Evolutionary conservation across 2,797 vertebrate genomes (phyloP).

Genomic region (Lepilemur septentrionalis): DNA sequence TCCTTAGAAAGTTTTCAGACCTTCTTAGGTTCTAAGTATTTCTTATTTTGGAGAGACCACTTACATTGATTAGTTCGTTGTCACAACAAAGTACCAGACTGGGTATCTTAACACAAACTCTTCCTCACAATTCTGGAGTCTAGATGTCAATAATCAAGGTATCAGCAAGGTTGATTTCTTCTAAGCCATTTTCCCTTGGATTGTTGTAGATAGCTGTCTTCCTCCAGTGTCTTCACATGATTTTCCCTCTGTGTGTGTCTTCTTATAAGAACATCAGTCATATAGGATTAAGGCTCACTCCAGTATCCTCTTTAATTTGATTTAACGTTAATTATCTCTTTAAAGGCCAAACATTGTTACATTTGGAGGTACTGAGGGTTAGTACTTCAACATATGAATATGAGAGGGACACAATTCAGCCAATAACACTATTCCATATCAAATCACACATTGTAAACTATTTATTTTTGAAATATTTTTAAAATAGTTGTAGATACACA

Average conservation of each 20-base stretch:
- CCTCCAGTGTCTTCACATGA: neutral
- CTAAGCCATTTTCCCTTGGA: neutral
- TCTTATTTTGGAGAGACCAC: neutral
- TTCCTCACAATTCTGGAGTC: neutral
- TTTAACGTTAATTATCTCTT: neutral
- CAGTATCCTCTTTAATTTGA: neutral
- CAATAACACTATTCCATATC: neutral
- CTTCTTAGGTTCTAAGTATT: neutral
- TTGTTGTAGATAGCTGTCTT: neutral
- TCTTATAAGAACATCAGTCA: neutral
- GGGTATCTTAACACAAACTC: neutral
- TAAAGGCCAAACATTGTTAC: neutral
- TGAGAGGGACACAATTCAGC: neutral
- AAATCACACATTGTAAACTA: neutral
- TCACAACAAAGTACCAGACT: neutral
- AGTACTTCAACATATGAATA: neutral
- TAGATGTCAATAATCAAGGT: no score
- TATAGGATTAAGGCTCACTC: no score
- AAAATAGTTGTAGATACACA: neutral
- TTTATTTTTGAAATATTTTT: neutral
- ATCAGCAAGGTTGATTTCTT: neutral
- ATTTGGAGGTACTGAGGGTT: neutral
- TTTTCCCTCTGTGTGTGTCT: neutral
- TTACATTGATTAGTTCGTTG: neutral
- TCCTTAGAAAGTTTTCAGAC: neutral